phyloP scores from a whole-genome alignment of 2,797 vertebrate genomes.

The Pteronotus mesoamericanus region DNA sequence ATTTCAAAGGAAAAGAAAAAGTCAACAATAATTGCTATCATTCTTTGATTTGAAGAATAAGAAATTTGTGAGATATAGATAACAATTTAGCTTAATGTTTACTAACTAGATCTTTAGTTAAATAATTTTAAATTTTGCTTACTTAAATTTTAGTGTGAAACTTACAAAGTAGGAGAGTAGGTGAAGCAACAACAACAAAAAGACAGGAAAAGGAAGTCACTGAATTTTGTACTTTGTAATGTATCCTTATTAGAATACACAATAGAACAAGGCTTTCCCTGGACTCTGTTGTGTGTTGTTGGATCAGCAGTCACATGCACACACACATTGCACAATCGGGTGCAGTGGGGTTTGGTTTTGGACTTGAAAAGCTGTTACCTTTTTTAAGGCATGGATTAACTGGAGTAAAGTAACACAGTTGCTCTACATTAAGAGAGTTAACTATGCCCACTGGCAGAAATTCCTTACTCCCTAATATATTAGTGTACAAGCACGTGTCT shows the following conservation, averaged over 20 bases:
- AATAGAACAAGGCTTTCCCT: slow-evolving; percentile 56
- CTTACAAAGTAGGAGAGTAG: slow-evolving; percentile 40
- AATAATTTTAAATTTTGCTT: slow-evolving; percentile 28
- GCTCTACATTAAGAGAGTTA: slow-evolving; percentile 48
- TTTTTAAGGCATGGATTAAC: slow-evolving; percentile 60
- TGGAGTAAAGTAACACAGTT: slow-evolving; percentile 71
- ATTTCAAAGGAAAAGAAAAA: slow-evolving; percentile 27
- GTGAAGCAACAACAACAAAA: not conserved
- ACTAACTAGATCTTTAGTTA: slow-evolving; percentile 54
- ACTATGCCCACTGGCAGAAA: slow-evolving; percentile 23
- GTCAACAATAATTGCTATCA: slow-evolving; percentile 6
- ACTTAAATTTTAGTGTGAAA: slow-evolving; percentile 63
- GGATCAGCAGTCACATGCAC: fast-evolving
- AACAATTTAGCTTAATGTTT: not conserved
- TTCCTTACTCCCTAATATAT: slow-evolving; percentile 20
- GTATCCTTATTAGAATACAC: slow-evolving; percentile 42
- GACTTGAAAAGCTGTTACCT: not conserved
- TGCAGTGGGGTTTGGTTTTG: slow-evolving; percentile 1
- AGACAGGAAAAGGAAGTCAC: slow-evolving; percentile 44
- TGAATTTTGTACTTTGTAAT: slow-evolving; percentile 18
- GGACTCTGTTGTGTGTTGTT: slow-evolving; percentile 57
- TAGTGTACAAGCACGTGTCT: not conserved
- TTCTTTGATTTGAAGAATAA: slow-evolving; percentile 57
- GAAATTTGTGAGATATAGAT: slow-evolving; percentile 56
- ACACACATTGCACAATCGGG: not conserved